Evolutionary conservation across 2,888 invertebrate species (phyloP).

Genomic region (Sinhomidia bicolor): DNA sequence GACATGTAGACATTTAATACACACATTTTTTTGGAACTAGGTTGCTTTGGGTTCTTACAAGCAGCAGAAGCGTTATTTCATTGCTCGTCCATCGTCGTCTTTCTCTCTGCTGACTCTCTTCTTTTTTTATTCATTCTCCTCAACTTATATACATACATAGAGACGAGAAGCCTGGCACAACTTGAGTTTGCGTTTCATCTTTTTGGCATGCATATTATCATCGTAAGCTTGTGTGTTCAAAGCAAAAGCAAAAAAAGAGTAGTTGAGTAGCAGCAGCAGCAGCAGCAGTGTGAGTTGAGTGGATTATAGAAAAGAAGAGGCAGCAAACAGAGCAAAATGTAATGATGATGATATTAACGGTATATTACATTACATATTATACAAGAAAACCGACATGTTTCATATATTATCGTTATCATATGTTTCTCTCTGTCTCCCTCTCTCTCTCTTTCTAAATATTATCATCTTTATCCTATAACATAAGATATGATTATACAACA

Average conservation of each 20-base stretch:
- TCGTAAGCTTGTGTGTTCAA: background rate
- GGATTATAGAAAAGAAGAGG: conserved; percentile 11
- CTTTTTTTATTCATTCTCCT: conserved; percentile 8
- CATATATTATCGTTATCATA: background rate
- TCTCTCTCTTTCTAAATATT: background rate
- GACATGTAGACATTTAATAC: conserved; percentile 5
- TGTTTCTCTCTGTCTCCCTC: background rate
- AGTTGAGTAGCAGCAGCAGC: background rate
- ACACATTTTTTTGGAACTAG: conserved; percentile 27
- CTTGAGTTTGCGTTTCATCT: conserved; percentile 1
- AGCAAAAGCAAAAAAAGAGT: background rate
- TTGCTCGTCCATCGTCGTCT: background rate
- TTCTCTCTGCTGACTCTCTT: background rate
- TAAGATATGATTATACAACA: background rate
- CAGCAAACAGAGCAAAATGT: background rate
- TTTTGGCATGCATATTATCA: conserved; percentile 40
- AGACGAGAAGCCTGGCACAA: conserved; percentile 21
- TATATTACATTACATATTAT: conserved; percentile 20
- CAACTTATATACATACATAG: background rate
- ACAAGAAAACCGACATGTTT: conserved; percentile 15
- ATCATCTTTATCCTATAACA: conserved; percentile 35
- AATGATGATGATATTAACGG: conserved; percentile 24
- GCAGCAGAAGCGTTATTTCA: no score
- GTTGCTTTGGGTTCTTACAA: background rate
- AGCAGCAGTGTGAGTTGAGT: conserved; percentile 16